phyloP scores from a whole-genome alignment of 1,140 invertebrate species.

The Muscidifurax raptorellus region DNA sequence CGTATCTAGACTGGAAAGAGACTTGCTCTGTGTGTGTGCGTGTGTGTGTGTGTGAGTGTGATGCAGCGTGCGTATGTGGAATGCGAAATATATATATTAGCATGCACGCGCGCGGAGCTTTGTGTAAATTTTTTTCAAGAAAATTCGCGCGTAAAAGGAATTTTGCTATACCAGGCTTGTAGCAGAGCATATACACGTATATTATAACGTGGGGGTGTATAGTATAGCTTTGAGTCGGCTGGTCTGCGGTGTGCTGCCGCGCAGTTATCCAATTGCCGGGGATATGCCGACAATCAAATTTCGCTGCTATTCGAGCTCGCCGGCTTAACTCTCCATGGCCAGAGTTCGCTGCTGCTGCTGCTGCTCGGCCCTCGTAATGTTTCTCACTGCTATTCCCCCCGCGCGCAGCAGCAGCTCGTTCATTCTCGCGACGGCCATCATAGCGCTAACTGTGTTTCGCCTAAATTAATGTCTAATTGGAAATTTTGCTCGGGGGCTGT shows the following conservation, averaged over 20 bases:
- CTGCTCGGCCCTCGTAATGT: not conserved
- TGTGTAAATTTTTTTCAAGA: not conserved
- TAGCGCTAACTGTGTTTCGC: conserved; percentile 56
- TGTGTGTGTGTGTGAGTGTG: not conserved
- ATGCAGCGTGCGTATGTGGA: too few relatives aligned
- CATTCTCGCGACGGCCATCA: conserved; percentile 23
- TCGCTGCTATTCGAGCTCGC: conserved; percentile 55
- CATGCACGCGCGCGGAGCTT: too few relatives aligned
- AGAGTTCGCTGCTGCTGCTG: too few relatives aligned
- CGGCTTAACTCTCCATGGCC: conserved; percentile 46
- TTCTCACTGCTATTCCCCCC: not conserved
- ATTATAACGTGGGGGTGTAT: too few relatives aligned
- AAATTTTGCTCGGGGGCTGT: conserved; percentile 52
- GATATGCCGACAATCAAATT: conserved; percentile 66
- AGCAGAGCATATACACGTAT: too few relatives aligned
- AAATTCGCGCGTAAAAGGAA: too few relatives aligned
- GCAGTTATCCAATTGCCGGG: conserved; percentile 65
- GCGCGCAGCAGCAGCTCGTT: not conserved
- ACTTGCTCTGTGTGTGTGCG: not conserved
- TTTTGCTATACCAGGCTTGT: too few relatives aligned
- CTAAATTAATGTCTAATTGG: conserved; percentile 66
- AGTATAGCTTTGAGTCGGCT: not conserved
- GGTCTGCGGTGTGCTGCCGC: conserved; percentile 8
- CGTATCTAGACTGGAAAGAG: conserved; percentile 1
- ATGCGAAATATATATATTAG: too few relatives aligned